phyloP scores from a whole-genome alignment of 2,888 invertebrate genomes.

The Cheilosia pagana region DNA sequence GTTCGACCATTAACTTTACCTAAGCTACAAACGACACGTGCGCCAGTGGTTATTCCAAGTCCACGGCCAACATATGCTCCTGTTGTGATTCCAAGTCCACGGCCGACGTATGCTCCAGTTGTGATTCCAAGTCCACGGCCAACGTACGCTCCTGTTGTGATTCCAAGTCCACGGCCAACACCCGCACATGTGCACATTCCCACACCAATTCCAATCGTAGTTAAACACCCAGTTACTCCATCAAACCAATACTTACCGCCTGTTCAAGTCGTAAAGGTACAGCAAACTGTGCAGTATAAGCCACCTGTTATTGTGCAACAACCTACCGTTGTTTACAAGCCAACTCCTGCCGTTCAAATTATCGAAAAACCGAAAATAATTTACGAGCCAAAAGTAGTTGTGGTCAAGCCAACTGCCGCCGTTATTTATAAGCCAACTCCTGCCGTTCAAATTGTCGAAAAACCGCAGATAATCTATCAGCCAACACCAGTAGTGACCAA shows the following conservation, averaged over 20 bases:
- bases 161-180: slow-evolving; percentile 8
- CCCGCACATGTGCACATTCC: not conserved
- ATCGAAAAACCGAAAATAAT: not conserved
- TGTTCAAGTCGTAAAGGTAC: not conserved
- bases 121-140: slow-evolving; percentile 19
- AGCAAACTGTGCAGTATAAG: slow-evolving; percentile 8
- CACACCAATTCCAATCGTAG: not conserved
- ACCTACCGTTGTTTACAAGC: slow-evolving; percentile 7
- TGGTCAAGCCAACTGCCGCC: slow-evolving; percentile 3
- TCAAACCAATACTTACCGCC: slow-evolving; percentile 41
- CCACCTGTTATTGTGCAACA: slow-evolving; percentile 8
- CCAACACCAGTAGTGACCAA: not conserved
- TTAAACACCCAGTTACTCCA: not conserved
- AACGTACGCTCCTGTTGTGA: not conserved
- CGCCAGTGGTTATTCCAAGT: not conserved
- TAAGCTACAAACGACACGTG: slow-evolving; percentile 3
- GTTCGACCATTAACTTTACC: too few relatives aligned
- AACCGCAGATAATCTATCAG: slow-evolving; percentile 1
- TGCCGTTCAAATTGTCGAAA: not conserved
- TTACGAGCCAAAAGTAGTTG: slow-evolving; percentile 20
- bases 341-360: not conserved
- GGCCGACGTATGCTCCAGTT: slow-evolving; percentile 1
- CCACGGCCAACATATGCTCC: slow-evolving; percentile 22
- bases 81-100: not conserved
- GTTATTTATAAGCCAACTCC: slow-evolving; percentile 1